Conservation (phyloP, 1,140 invertebrate genomes). For the Arion vulgaris region DNA sequence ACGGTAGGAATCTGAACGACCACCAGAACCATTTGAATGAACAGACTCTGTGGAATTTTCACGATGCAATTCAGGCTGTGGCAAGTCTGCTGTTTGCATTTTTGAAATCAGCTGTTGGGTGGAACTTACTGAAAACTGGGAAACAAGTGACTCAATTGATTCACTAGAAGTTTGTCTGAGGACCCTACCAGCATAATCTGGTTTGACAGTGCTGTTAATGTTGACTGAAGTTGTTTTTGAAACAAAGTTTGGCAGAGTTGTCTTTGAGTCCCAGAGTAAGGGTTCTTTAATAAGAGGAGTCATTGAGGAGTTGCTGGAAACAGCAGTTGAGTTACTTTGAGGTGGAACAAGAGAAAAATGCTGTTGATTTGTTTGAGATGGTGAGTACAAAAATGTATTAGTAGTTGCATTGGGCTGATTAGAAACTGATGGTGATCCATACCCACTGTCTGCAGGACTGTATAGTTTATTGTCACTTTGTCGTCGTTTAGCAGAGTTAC, state of each 20-base stretch:
- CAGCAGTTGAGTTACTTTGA: neutral
- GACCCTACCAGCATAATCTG: neutral
- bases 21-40: slow-evolving; percentile 32
- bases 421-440: slow-evolving; percentile 31
- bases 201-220: neutral
- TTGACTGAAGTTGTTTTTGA: neutral
- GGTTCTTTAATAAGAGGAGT: neutral
- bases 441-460: slow-evolving; percentile 38
- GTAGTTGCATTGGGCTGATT: neutral
- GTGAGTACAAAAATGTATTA: neutral
- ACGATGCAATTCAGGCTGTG: slow-evolving; percentile 16
- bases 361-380: neutral
- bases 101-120: slow-evolving; percentile 9
- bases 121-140: slow-evolving; percentile 24
- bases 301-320: neutral
- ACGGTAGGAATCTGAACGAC: slow-evolving; percentile 61
- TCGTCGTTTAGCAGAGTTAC: neutral
- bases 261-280: neutral
- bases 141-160: slow-evolving; percentile 19
- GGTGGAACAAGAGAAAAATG: slow-evolving; percentile 8
- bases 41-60: slow-evolving; percentile 33
- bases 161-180: neutral
- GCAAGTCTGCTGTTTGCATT: slow-evolving; percentile 6
- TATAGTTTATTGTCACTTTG: slow-evolving; percentile 25
- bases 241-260: neutral